These are phyloP conservation scores for Netelia inedita DNA, from an alignment of 2,888 invertebrate genomes.

Conservation along the genomic window DNA sequence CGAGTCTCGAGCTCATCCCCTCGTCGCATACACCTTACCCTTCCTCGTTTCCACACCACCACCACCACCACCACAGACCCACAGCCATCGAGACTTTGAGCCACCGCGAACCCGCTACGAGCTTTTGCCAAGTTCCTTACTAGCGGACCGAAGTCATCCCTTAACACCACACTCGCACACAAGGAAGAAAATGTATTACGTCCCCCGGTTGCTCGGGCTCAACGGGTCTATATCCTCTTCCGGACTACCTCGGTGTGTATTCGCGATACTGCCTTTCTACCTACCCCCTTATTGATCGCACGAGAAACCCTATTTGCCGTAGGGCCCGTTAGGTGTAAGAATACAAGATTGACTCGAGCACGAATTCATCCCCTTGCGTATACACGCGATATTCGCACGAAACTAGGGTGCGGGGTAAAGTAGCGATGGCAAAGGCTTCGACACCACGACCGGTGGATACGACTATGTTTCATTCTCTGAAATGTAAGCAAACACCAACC, in stretches of 20 bases:
- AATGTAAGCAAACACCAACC: slow-evolving; percentile 49
- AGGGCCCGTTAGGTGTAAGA: slow-evolving; percentile 54
- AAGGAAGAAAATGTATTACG: slow-evolving; percentile 76
- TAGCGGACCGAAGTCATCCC: slow-evolving; percentile 79
- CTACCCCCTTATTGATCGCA: slow-evolving; percentile 82
- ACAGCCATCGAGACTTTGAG: slow-evolving; percentile 36
- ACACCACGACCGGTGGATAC: slow-evolving; percentile 18
- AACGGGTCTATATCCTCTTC: slow-evolving; percentile 62
- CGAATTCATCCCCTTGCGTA: slow-evolving; percentile 27
- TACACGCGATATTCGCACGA: background rate
- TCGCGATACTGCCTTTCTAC: slow-evolving; percentile 62
- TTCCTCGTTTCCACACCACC: slow-evolving; percentile 39
- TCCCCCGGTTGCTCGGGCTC: slow-evolving; percentile 73
- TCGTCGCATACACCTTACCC: slow-evolving; percentile 4
- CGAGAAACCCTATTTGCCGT: slow-evolving; percentile 79
- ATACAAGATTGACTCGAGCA: slow-evolving; percentile 48
- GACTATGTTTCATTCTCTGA: slow-evolving; percentile 13
- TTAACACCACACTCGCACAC: slow-evolving; percentile 76
- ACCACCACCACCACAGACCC: slow-evolving; percentile 46
- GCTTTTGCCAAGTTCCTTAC: slow-evolving; percentile 77
- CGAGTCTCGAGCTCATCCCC: background rate
- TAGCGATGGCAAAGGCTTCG: slow-evolving; percentile 32
- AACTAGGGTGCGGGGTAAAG: slow-evolving; percentile 55
- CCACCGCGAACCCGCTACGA: slow-evolving; percentile 36
- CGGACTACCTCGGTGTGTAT: slow-evolving; percentile 52